phyloP scores from a whole-genome alignment of 2,888 invertebrate genomes.

The Dinocampus coccinellae region DNA sequence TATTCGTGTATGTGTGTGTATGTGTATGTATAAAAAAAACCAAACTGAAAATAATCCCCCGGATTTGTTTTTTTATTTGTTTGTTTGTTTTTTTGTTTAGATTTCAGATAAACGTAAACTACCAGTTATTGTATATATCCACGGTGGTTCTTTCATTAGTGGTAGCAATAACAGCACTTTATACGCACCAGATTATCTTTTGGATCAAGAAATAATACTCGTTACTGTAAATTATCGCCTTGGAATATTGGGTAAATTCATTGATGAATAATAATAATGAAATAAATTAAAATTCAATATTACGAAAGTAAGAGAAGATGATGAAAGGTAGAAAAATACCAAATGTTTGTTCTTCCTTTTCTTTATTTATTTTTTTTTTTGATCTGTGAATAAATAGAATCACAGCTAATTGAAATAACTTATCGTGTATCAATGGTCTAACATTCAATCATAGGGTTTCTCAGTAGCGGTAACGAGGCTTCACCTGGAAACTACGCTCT shows the following conservation, averaged over 20 bases:
- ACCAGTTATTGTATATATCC: conserved; percentile 58
- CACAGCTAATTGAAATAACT: conserved; percentile 6
- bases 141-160: conserved; percentile 52
- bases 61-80: no score
- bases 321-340: no score
- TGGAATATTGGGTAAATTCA: conserved; percentile 56
- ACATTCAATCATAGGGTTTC: conserved; percentile 53
- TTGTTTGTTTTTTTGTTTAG: conserved; percentile 43
- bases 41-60: conserved; percentile 16
- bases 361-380: no score
- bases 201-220: conserved; percentile 58
- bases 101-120: conserved; percentile 41
- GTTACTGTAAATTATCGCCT: conserved; percentile 63
- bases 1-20: no score
- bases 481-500: conserved; percentile 62
- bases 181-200: conserved; percentile 56
- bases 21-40: background rate
- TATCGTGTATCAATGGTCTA: background rate
- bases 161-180: conserved; percentile 53
- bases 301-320: no score
- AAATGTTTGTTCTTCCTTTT: no score
- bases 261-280: background rate
- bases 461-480: conserved; percentile 55
- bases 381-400: background rate
- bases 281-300: no score